Base-by-base conservation (phyloP, 1,140 invertebrate species). In the Drosophila santomea region DNA sequence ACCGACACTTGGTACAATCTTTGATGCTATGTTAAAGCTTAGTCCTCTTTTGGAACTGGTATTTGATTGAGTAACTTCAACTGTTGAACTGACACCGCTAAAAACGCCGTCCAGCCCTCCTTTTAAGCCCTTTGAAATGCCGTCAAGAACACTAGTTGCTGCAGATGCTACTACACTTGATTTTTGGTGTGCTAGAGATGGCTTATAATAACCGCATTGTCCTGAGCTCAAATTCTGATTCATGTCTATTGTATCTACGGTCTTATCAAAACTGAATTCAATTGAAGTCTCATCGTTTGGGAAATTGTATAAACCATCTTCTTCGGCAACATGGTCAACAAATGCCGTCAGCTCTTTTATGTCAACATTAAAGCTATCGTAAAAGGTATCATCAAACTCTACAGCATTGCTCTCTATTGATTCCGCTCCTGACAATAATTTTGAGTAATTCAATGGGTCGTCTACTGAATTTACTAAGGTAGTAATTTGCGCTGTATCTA, bases 311-410 rank as follows among this genome's bases (percentile, higher is more conserved):
- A 51, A 43, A 11, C 15, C 17, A 6, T 50, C 48, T 15, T 66
- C 62, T 15, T 23, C 23, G 14, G 80, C 59, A 45, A 57, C 56
- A 15, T 71, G 52, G 2, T 43, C 61, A 25, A 90, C 69, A 25
- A 68, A 61, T 36, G 81, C 71, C 7, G 88, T 90, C 11, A 91
- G 56, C 8, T 68, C 57, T n/a, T 54, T 71, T 17, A 91, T 43
- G 59, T 91, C 90, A 6, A 91, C 90, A 72, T 89, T 90, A 41
- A 81, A 91, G 54, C 80, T 91, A 52, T 91, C 88, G 43, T 91
- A 91, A 44, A 91, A 91, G n/a, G 48, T 83, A 39, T 91, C 90
- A 57, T 91, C 86, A 11, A 91, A 91, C 8, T 47, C 48, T n/a
- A 63, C 41, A 3, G 47, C 54, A 17, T 48, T 39, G 5, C 3